A percentile compares a stretch with the other conserved stretches of the same genome.
phyloP scores from a whole-genome alignment of 2,797 vertebrate genomes.

The Sebastes hopkinsi region DNA sequence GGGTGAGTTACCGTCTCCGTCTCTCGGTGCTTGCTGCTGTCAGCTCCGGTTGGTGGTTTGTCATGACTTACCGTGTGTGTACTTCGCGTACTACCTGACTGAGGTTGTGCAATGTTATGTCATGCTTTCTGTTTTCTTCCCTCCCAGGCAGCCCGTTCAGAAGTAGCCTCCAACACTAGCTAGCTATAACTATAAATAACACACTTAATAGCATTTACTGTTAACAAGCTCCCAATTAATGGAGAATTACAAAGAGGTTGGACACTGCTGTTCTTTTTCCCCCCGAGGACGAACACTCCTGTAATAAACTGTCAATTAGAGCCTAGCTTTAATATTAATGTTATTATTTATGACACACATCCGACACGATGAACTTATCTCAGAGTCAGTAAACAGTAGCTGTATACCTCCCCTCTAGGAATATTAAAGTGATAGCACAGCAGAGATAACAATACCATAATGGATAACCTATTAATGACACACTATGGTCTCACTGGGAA shows the following conservation, averaged over 20 bases:
- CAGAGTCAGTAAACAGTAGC: background rate
- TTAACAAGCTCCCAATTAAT: slow-evolving; percentile 42
- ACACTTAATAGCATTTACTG: slow-evolving; percentile 48
- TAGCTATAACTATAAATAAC: slow-evolving; percentile 35
- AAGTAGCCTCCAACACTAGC: background rate
- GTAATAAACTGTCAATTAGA: background rate
- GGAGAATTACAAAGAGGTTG: slow-evolving; percentile 1
- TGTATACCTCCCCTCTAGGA: background rate
- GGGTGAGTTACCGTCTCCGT: slow-evolving; percentile 71
- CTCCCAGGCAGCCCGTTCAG: background rate
- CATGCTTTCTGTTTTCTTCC: slow-evolving; percentile 1
- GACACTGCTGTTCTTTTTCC: background rate
- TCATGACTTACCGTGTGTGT: background rate
- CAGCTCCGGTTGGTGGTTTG: too few species aligned
- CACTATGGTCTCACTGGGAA: background rate
- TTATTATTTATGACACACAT: background rate
- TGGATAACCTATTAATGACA: background rate
- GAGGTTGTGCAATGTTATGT: background rate
- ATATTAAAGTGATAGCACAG: background rate
- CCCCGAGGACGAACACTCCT: background rate
- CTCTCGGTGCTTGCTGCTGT: too few species aligned
- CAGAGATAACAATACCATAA: background rate
- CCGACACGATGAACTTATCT: background rate
- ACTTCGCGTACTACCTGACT: background rate
- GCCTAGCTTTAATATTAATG: background rate